Evolutionary conservation across 2,113 vertebrate species (phyloP).

Genomic region (Tautogolabrus adspersus): DNA sequence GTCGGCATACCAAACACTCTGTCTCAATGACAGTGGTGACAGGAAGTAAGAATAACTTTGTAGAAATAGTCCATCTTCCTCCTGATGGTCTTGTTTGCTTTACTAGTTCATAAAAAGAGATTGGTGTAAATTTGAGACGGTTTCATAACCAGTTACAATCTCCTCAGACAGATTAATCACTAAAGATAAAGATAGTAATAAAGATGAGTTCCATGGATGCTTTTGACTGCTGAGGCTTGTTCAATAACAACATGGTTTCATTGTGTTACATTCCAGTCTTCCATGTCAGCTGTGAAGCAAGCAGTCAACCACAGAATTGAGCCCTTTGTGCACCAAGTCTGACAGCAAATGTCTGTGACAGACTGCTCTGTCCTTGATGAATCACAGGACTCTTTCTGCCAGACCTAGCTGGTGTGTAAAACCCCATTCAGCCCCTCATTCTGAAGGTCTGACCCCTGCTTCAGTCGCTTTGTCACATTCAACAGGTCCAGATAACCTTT

Average conservation of each 20-base stretch:
- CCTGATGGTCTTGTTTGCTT: neutral
- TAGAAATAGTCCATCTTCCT: neutral
- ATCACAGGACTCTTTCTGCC: conserved; percentile 25
- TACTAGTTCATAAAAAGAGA: neutral
- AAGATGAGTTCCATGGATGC: neutral
- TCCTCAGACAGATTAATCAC: neutral
- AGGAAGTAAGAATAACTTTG: neutral
- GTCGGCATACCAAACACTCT: neutral
- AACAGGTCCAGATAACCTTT: conserved; percentile 76
- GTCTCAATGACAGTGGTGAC: neutral
- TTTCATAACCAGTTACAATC: neutral
- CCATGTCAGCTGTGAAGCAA: conserved; percentile 34
- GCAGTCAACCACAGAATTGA: conserved; percentile 14
- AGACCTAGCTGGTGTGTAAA: conserved; percentile 13
- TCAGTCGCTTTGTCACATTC: conserved; percentile 53
- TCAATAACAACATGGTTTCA: neutral
- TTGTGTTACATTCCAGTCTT: conserved; percentile 6
- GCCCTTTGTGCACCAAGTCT: conserved; percentile 18
- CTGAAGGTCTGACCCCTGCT: conserved; percentile 33
- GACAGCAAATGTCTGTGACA: conserved; percentile 39
- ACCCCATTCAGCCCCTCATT: conserved; percentile 2
- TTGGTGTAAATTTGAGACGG: neutral
- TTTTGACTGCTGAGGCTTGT: conserved; percentile 13
- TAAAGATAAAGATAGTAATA: neutral
- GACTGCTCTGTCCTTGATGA: conserved; percentile 32